phyloP scores from a whole-genome alignment of 2,888 invertebrate species.

The Drosophila borborema region DNA sequence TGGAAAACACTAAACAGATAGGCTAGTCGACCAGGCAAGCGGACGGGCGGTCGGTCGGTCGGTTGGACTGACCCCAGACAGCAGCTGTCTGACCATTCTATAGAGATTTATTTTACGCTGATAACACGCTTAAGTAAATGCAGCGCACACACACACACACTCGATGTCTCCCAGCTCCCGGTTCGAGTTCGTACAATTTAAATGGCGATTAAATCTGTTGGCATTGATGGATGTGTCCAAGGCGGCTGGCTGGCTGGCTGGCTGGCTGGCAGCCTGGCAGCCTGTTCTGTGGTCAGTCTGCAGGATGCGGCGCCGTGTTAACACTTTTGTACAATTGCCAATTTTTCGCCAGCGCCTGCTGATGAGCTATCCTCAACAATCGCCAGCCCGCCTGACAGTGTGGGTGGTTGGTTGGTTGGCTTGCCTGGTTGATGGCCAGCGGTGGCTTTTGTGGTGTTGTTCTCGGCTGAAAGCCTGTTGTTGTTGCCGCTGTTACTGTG shows the following conservation, averaged over 20 bases:
- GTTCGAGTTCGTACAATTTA: conserved; percentile 74
- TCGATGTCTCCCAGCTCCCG: conserved; percentile 36
- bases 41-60: conserved; percentile 3
- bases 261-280: conserved; percentile 20
- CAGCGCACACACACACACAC: conserved; percentile 29
- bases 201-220: conserved; percentile 83
- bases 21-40: conserved; percentile 30
- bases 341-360: conserved; percentile 66
- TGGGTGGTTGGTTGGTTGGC: conserved; percentile 15
- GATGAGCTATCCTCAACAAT: conserved; percentile 56
- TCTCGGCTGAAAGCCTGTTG: conserved; percentile 32
- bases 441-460: conserved; percentile 64
- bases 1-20: conserved; percentile 80
- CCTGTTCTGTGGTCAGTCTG: conserved; percentile 72
- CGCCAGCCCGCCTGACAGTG: conserved; percentile 8
- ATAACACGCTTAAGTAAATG: conserved; percentile 82
- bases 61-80: too few relatives aligned
- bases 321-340: conserved; percentile 79
- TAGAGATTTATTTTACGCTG: conserved; percentile 79
- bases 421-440: conserved; percentile 21
- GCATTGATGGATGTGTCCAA: conserved; percentile 82
- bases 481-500: background rate
- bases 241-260: conserved; percentile 47
- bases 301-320: conserved; percentile 81
- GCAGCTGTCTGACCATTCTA: conserved; percentile 55